Evolutionary conservation across 2,113 vertebrate species (phyloP).

Genomic region (Grammomys surdaster): DNA sequence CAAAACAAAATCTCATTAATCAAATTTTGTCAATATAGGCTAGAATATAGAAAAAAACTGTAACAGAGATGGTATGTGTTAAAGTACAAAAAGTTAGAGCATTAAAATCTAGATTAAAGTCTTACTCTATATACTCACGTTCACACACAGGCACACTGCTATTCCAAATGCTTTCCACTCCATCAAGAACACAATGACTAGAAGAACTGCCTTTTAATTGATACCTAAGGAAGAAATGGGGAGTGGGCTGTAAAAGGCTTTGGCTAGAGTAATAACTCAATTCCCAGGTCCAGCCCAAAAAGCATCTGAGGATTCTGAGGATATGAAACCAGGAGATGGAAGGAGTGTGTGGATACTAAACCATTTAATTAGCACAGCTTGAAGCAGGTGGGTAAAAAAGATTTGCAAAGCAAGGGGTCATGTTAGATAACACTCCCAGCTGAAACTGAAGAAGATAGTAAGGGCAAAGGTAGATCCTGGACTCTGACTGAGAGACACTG

Average conservation of each 20-base stretch:
- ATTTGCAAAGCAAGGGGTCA: no score
- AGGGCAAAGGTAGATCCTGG: not conserved
- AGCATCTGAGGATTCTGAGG: not conserved
- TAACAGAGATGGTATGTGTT: not conserved
- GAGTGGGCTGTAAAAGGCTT: not conserved
- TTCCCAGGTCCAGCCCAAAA: not conserved
- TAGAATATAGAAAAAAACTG: not conserved
- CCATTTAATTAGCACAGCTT: not conserved
- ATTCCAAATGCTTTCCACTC: slow-evolving; percentile 43
- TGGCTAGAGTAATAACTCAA: not conserved
- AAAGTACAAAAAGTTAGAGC: not conserved
- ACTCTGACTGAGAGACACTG: not conserved
- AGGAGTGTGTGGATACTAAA: not conserved
- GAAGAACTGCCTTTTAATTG: slow-evolving; percentile 54
- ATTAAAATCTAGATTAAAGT: no score
- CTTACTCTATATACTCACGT: slow-evolving; percentile 41
- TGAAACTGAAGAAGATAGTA: not conserved
- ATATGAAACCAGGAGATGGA: not conserved
- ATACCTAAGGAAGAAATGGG: slow-evolving; percentile 44
- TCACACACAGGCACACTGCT: slow-evolving; percentile 59
- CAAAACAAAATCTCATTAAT: not conserved
- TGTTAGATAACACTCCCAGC: not conserved
- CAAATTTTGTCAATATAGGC: not conserved
- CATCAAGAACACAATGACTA: slow-evolving; percentile 49
- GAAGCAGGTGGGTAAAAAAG: no score